Evolutionary conservation across 2,797 vertebrate species (phyloP), one percentile per base, ranked within the genome.

Genomic region (Brotogeris chrysoptera): DNA sequence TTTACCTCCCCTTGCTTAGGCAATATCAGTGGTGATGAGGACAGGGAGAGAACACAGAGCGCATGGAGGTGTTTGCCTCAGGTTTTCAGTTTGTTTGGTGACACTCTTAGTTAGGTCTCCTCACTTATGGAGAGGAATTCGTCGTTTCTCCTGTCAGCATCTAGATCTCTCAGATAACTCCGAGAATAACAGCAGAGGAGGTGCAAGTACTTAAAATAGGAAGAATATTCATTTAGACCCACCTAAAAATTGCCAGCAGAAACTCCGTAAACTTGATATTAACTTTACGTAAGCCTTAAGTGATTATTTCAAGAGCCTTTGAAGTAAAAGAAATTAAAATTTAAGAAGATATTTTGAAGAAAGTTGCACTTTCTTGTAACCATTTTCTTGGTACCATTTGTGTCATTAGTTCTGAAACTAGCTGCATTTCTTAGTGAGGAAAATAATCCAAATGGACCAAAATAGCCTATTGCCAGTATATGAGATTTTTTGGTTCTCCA

Each of bases 1-100:
- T 19, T 24, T 28, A 4, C 43, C 46, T 78, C 57, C 39, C 38
- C 8, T 7, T 55, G 24, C 13, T 55, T 8, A 7, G n/a, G 9
- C 30, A n/a, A 1, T 34, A 38, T 24, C 80, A 64, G 53, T 53
- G 1, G 1, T 10, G 25, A 44, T 0, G 3, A 32, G 78, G 68
- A n/a, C 2, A 5, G 18, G 41, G 36, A 63, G 59, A 34, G 79
- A 65, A 49, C 36, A 38, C 25, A 24, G 27, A 63, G 55, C 2
- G 1, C 1, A 0, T 28, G 46, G 27, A 78, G 34, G 20, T 32
- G 28, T 68, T 95, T 60, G n/a, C 44, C 55, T 64, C 44, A 49
- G 50, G n/a, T 63, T 81, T 83, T 13, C 12, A 3, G 0, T 66
- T 32, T 63, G 8, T 72, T 76, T 66, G 41, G 8, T 61, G 16